Percentiles rank a stretch among this genome's conserved stretches.
phyloP scores from a whole-genome alignment of 35 echinoderm and acorn worm species.

The Anneissia japonica region DNA sequence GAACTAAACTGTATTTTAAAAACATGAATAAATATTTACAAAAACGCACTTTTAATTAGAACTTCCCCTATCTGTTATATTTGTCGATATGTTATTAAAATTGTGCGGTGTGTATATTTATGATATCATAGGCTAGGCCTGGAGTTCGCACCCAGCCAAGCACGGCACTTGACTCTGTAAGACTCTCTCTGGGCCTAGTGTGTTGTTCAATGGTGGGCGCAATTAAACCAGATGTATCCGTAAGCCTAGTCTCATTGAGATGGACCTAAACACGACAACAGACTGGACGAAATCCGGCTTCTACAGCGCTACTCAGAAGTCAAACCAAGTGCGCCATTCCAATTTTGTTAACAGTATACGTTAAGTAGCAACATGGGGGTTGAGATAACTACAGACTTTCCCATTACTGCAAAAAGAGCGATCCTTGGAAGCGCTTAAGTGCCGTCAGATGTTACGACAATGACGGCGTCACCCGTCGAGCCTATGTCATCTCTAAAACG shows the following conservation, averaged over 20 bases:
- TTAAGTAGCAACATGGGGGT: constrained; percentile 1
- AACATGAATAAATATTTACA: no score
- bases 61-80: background rate
- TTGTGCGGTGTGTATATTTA: background rate
- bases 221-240: background rate
- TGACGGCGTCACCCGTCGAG: background rate
- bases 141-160: background rate
- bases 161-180: background rate
- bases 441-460: background rate
- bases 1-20: no score
- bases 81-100: background rate
- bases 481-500: no score
- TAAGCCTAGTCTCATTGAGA: background rate
- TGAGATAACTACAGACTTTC: background rate
- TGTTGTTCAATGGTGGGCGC: background rate
- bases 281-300: background rate
- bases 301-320: background rate
- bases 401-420: background rate
- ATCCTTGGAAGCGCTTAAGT: background rate
- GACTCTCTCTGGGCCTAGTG: background rate
- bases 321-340: background rate
- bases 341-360: background rate
- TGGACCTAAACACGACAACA: background rate
- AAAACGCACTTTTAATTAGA: background rate
- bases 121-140: constrained; percentile 1